Base-by-base conservation (phyloP, 2,797 vertebrate genomes). In the Lophotriccus pileatus region DNA sequence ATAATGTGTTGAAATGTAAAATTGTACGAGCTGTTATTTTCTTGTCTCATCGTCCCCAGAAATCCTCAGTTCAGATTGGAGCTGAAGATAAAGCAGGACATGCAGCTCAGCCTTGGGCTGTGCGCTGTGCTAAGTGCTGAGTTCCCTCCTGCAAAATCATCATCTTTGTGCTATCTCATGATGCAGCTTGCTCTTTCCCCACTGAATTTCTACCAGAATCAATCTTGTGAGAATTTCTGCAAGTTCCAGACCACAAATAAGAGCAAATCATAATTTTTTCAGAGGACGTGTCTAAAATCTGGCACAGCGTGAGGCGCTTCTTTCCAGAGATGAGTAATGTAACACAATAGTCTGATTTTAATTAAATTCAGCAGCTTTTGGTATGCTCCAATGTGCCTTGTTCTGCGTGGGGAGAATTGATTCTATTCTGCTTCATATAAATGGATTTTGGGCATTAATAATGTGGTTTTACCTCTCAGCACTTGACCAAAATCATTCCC, bases 311-410 rank as follows among this genome's bases (percentile, higher is more conserved):
- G 84, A 87, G 89, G 49, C 7, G 28, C 83, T 79, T 18, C 94
- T 96, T 96, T 79, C 91, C 94, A 97, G 94, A 52, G 80, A 96
- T 96, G 95, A 96, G 92, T 84, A 88, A 95, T 70, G 85, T 32
- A 92, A 84, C 76, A 59, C 74, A 70, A 84, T 39, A 78, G 89
- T 69, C 47, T 46, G 92, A 89, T 92, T 91, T 94, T 93, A 91
- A 95, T 97, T 93, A 76, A 87, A 63, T 94, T 90, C 94, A 91
- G 91, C 82, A 63, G 94, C 73, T 94, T 95, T 94, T 92, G 95
- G 67, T 95, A 28, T 82, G 86, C 81, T 92, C 84, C 8, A 1
- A 4, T 87, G 84, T 81, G 32, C 37, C 85, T 92, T 59, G 59
- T 76, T 90, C 85, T 91, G 67, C 53, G 63, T n/a, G 7, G 67